A percentile compares a stretch with the other conserved stretches of the same genome.
Conservation (phyloP, 1,140 invertebrate species). For the Thaumatotibia leucotreta region DNA sequence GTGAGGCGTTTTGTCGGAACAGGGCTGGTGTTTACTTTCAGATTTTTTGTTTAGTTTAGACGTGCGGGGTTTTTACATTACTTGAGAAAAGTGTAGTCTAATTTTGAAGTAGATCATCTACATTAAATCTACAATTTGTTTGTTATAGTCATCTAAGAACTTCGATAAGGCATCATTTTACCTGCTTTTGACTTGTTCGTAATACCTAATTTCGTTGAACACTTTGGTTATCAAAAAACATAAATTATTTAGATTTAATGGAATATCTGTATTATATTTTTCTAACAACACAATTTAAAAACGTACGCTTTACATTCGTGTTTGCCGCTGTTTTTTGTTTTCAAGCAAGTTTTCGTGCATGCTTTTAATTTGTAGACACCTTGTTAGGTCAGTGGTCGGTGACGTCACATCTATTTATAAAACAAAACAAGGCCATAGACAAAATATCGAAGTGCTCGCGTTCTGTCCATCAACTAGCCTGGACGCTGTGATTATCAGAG, state of each 20-base stretch:
- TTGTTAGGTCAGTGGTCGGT: neutral
- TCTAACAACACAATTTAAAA: neutral
- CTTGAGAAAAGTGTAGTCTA: neutral
- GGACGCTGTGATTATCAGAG: slow-evolving; percentile 61
- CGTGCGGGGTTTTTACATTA: neutral
- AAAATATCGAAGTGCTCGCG: slow-evolving; percentile 26
- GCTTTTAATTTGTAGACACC: neutral
- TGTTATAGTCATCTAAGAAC: too few species aligned
- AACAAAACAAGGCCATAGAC: neutral
- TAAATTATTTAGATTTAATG: too few species aligned
- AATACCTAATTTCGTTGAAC: too few species aligned
- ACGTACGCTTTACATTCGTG: neutral
- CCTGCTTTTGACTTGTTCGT: too few species aligned
- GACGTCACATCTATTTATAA: too few species aligned
- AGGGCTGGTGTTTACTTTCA: neutral
- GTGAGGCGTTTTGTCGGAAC: neutral
- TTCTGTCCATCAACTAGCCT: slow-evolving; percentile 36
- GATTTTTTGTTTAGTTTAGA: neutral
- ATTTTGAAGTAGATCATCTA: neutral
- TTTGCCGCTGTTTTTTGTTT: neutral
- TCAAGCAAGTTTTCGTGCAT: neutral
- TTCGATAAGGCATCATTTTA: too few species aligned
- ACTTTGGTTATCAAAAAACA: too few species aligned
- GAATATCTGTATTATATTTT: neutral
- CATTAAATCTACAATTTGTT: neutral